Percentiles rank a stretch among this genome's conserved stretches.
These are phyloP conservation scores for Plutomurus gul DNA, from an alignment of 1,140 invertebrate genomes.

Conservation along the genomic window DNA sequence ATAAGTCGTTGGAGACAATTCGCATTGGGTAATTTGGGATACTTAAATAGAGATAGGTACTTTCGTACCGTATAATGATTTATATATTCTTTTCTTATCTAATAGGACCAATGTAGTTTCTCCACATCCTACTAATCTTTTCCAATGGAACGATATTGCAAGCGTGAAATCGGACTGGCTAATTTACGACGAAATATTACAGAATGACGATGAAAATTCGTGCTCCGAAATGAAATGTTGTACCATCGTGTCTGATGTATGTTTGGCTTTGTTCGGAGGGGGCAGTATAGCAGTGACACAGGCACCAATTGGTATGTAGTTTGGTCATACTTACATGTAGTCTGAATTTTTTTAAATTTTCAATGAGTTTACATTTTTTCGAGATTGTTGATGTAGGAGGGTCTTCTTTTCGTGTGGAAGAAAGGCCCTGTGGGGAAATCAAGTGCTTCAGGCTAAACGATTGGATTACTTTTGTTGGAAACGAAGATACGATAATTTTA, in stretches of 20 bases:
- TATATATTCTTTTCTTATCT: background rate
- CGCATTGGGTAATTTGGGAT: background rate
- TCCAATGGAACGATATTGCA: background rate
- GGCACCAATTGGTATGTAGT: too few relatives aligned
- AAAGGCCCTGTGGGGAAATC: too few relatives aligned
- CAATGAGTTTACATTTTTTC: too few relatives aligned
- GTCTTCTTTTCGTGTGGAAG: too few relatives aligned
- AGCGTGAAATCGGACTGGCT: background rate
- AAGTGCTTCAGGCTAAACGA: too few relatives aligned
- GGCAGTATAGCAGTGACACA: background rate
- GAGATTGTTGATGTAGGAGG: too few relatives aligned
- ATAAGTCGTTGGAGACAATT: background rate
- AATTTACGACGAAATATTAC: background rate
- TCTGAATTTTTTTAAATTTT: too few relatives aligned
- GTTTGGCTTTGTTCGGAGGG: background rate
- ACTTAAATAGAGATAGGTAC: too few relatives aligned
- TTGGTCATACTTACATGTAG: too few relatives aligned
- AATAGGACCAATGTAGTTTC: background rate
- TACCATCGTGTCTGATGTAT: background rate
- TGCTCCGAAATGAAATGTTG: background rate
- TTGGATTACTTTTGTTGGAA: too few relatives aligned
- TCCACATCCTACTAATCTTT: background rate
- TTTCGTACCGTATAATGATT: too few relatives aligned
- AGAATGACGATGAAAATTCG: background rate
- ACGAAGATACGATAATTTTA: too few relatives aligned